Percentiles rank a stretch among this genome's conserved stretches.
Conservation (phyloP, 2,888 invertebrate genomes). For the Tyria jacobaeae region DNA sequence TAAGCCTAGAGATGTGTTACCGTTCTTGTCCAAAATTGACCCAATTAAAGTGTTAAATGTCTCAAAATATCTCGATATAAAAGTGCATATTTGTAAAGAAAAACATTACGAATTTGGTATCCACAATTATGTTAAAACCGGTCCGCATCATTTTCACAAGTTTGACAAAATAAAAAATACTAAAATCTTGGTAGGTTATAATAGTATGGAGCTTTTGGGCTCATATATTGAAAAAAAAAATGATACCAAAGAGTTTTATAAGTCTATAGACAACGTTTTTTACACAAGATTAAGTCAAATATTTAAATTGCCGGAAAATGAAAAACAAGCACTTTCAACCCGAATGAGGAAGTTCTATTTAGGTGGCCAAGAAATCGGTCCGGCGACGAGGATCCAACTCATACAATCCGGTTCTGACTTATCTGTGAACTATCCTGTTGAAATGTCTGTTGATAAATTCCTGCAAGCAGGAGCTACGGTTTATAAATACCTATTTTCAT, state of each 20-base stretch:
- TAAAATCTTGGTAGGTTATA: slow-evolving; percentile 61
- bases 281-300: slow-evolving; percentile 24
- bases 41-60: slow-evolving; percentile 56
- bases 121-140: slow-evolving; percentile 48
- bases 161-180: slow-evolving; percentile 41
- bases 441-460: slow-evolving; percentile 55
- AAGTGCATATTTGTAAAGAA: slow-evolving; percentile 58
- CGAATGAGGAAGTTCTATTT: slow-evolving; percentile 52
- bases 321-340: slow-evolving; percentile 34
- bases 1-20: slow-evolving; percentile 51
- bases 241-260: slow-evolving; percentile 41
- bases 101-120: slow-evolving; percentile 44
- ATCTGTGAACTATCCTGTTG: slow-evolving; percentile 51
- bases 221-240: slow-evolving; percentile 25
- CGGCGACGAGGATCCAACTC: slow-evolving; percentile 48
- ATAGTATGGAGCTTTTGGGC: slow-evolving; percentile 53
- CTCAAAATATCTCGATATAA: slow-evolving; percentile 39
- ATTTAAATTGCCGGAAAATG: slow-evolving; percentile 25
- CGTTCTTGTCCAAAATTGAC: slow-evolving; percentile 50
- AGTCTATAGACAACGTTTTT: slow-evolving; percentile 25
- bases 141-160: slow-evolving; percentile 49
- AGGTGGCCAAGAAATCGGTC: slow-evolving; percentile 45
- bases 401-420: slow-evolving; percentile 58
- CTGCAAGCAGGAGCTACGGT: slow-evolving; percentile 50
- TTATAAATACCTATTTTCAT: slow-evolving; percentile 60